A percentile compares a stretch with the other conserved stretches of the same genome.
Evolutionary conservation across 2,888 invertebrate species (phyloP).

Genomic region (Creontiades dilutus): DNA sequence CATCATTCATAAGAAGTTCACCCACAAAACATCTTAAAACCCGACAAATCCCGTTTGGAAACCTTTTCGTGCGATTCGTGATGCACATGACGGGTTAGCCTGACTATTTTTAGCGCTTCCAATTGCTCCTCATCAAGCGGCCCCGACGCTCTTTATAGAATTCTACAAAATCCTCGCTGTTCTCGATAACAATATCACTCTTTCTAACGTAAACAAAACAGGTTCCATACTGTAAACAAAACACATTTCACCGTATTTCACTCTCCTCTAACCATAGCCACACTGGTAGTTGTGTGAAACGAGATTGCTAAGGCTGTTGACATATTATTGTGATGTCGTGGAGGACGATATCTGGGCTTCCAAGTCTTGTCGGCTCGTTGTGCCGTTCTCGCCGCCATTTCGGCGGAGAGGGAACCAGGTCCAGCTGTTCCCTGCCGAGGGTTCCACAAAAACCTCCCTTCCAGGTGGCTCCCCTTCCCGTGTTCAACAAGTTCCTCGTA

Average conservation of each 20-base stretch:
- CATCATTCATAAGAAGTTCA: not conserved
- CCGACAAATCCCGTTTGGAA: not conserved
- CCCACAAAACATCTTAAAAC: not conserved
- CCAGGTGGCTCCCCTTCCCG: slow-evolving; percentile 53
- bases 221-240: not conserved
- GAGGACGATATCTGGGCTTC: too few species aligned
- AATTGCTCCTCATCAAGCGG: slow-evolving; percentile 43
- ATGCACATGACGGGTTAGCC: slow-evolving; percentile 46
- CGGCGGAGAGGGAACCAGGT: not conserved
- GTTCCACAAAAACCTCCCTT: slow-evolving; percentile 29
- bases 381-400: slow-evolving; percentile 13
- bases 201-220: not conserved
- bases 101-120: slow-evolving; percentile 11
- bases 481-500: slow-evolving; percentile 40
- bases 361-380: not conserved
- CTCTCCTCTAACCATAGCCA: not conserved
- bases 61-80: slow-evolving; percentile 24
- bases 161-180: not conserved
- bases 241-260: not conserved
- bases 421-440: slow-evolving; percentile 54
- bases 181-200: not conserved
- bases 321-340: not conserved
- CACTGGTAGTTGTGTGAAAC: not conserved
- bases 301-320: not conserved
- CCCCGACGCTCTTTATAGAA: not conserved